These are phyloP conservation scores for Anarhynchus alexandrinus DNA, from an alignment of 2,113 vertebrate species.

Conservation along the genomic window DNA sequence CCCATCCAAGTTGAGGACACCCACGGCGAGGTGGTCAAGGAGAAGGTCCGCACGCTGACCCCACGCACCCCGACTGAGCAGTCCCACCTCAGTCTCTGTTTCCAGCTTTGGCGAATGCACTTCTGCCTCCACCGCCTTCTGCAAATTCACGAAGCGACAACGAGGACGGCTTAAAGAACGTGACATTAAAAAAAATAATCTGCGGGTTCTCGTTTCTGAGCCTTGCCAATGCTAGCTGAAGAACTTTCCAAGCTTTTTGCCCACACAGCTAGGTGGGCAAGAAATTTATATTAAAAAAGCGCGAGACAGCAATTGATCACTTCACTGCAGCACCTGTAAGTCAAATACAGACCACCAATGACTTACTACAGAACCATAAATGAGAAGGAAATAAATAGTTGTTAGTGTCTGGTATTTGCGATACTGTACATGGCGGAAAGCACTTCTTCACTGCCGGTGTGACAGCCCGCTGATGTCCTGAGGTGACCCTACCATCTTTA, in stretches of 20 bases:
- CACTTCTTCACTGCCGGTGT: not conserved
- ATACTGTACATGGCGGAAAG: not conserved
- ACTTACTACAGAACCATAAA: not conserved
- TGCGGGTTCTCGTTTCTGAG: not conserved
- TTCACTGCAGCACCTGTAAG: not conserved
- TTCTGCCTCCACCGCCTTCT: not conserved
- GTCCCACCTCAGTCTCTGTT: not conserved
- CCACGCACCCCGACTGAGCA: rapidly evolving
- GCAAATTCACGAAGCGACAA: not conserved
- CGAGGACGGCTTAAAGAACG: not conserved
- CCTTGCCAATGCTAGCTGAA: not conserved
- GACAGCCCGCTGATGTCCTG: not conserved
- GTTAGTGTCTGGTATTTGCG: not conserved
- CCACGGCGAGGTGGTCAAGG: not conserved
- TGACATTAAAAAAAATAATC: not conserved
- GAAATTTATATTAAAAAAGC: not conserved
- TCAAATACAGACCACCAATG: not conserved
- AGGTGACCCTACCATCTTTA: not conserved
- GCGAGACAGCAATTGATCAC: not conserved
- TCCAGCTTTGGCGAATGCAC: not conserved
- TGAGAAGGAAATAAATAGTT: not conserved
- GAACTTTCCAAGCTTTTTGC: not conserved
- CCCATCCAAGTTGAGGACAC: not conserved
- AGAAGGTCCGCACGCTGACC: not conserved
- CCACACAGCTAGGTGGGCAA: not conserved